These are phyloP conservation scores for Dioctria linearis DNA, from an alignment of 2,888 invertebrate species.

Conservation along the genomic window DNA sequence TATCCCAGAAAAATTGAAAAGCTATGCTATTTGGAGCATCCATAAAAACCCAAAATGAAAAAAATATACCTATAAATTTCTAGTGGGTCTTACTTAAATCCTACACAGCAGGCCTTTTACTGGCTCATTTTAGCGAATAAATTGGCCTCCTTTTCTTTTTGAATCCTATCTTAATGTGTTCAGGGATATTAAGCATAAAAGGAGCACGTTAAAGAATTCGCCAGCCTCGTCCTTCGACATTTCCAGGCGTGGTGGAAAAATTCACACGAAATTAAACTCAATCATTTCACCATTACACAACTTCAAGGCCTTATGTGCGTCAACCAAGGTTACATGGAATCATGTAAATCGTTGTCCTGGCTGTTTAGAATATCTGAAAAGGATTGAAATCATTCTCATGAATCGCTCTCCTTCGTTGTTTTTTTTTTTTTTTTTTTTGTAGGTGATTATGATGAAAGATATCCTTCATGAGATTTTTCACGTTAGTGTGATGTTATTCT, in stretches of 20 bases:
- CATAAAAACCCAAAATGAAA: background rate
- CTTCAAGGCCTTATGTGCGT: background rate
- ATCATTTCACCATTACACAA: conserved; percentile 37
- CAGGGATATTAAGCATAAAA: conserved; percentile 41
- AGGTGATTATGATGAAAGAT: conserved; percentile 11
- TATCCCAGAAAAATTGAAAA: background rate
- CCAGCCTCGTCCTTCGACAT: background rate
- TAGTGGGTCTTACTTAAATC: conserved; percentile 11
- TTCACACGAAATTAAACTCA: conserved; percentile 46
- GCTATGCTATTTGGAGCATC: background rate
- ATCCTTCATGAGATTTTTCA: conserved; percentile 1
- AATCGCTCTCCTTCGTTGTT: background rate
- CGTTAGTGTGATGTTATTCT: background rate
- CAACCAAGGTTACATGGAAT: background rate
- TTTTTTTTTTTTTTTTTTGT: no score
- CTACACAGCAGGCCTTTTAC: conserved; percentile 5
- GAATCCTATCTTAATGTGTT: conserved; percentile 46
- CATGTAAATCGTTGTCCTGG: background rate
- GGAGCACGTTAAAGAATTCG: background rate
- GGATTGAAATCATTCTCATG: conserved; percentile 1
- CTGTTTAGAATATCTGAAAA: conserved; percentile 2
- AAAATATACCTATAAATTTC: background rate
- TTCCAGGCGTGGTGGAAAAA: background rate
- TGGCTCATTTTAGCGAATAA: conserved; percentile 9
- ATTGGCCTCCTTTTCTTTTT: background rate